Evolutionary conservation across 2,888 invertebrate genomes (phyloP), one percentile per base, ranked within the genome.

Genomic region (Stenodema calcarata): DNA sequence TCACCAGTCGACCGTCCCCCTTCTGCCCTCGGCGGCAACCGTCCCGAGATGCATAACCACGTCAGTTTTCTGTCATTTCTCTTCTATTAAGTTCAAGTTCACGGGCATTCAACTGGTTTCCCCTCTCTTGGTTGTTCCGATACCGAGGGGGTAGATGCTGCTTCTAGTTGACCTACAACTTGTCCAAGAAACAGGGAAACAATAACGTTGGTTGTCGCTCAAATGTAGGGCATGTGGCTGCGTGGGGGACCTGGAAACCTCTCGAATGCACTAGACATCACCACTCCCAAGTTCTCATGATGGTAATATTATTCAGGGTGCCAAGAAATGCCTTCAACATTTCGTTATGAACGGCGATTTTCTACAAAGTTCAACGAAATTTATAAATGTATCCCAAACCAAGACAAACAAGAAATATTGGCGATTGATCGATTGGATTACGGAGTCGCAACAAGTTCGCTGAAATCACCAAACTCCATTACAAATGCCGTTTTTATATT

Each of bases 31-130:
- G 7, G 54, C 44, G 78, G 44, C 78, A 35, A 44, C 80, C 44
- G 44, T 35, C 41, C 78, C 78, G 78, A 75, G 73, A 75, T 75
- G 73, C 73, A 80, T 80, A 27, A 27, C 50, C 30, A 23, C 80
- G 80, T 80, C 80, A 50, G 23, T 28, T 54, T 28, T 54, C 80
- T 80, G 80, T 50, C 80, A 80, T 30, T 80, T 54, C 80, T 30
- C 50, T 35, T 80, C 80, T 62, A 69, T 82, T 84, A 73, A 84
- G 84, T 84, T 84, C 84, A 84, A 84, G 84, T 84, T 84, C 84
- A 84, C 70, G 84, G 84, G 54, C 84, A 84, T 84, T 84, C 84
- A 84, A 44, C 78, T 44, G 23, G 80, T 54, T 28, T 35, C 42
- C 41, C n/a, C 35, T 80, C 54, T 50, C 54, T 28, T 54, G 28